phyloP scores from a whole-genome alignment of 1,140 invertebrate species.

The Drosophila prosaltans region DNA sequence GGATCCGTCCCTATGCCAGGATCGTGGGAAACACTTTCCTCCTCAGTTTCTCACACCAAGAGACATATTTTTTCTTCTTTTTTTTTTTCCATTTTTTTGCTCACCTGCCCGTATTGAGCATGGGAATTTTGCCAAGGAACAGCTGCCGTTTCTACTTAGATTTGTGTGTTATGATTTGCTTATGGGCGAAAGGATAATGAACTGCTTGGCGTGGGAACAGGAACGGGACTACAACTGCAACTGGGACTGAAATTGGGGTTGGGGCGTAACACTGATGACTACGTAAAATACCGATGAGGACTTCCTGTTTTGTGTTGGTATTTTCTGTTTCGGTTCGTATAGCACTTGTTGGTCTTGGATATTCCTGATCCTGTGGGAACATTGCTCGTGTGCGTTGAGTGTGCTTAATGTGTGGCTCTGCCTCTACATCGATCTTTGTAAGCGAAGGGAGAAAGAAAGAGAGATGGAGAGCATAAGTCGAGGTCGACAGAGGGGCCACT shows the following conservation, averaged over 20 bases:
- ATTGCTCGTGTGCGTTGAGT: slow-evolving; percentile 76
- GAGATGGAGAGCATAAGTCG: slow-evolving; percentile 7
- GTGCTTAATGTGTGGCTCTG: slow-evolving; percentile 65
- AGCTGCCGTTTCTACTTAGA: slow-evolving; percentile 71
- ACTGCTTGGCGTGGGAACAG: slow-evolving; percentile 67
- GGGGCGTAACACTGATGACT: slow-evolving; percentile 49
- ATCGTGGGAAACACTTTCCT: slow-evolving; percentile 82
- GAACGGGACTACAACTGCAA: slow-evolving; percentile 28
- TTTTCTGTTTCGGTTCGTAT: slow-evolving; percentile 45
- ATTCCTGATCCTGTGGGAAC: slow-evolving; percentile 72
- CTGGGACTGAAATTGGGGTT: slow-evolving; percentile 19
- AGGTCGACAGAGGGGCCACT: slow-evolving; percentile 47
- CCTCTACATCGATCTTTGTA: slow-evolving; percentile 28
- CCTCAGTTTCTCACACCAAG: slow-evolving; percentile 80
- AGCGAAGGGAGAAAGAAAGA: not conserved
- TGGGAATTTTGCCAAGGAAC: slow-evolving; percentile 65
- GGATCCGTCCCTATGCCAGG: slow-evolving; percentile 20
- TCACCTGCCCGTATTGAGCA: slow-evolving; percentile 77
- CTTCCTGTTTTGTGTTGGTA: slow-evolving; percentile 72
- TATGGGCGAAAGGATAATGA: slow-evolving; percentile 70
- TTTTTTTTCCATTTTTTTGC: slow-evolving; percentile 62
- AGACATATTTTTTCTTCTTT: slow-evolving; percentile 4
- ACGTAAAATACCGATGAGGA: slow-evolving; percentile 39
- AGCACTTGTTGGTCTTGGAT: slow-evolving; percentile 66
- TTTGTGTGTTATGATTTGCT: slow-evolving; percentile 80